A percentile compares a stretch with the other conserved stretches of the same genome.
These are phyloP conservation scores for Erpornis zantholeuca DNA, from an alignment of 2,113 vertebrate genomes.

Conservation along the genomic window DNA sequence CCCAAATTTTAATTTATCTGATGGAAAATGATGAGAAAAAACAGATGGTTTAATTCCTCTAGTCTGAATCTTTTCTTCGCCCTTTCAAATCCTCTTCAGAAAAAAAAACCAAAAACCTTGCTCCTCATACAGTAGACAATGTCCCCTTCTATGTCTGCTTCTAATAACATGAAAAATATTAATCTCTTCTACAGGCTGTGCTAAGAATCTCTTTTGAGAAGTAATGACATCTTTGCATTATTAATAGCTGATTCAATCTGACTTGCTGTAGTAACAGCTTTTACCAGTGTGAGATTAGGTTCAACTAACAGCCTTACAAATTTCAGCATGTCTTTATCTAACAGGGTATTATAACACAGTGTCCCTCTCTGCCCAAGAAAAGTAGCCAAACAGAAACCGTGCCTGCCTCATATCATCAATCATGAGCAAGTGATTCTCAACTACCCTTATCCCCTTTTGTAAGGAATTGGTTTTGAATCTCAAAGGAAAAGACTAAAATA, in stretches of 20 bases:
- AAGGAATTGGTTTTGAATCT: background rate
- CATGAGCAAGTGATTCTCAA: background rate
- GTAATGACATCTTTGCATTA: conserved; percentile 62
- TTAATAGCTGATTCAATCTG: conserved; percentile 63
- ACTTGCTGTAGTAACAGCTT: conserved; percentile 62
- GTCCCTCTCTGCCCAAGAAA: background rate
- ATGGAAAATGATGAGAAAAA: background rate
- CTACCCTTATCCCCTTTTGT: background rate
- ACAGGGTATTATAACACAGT: background rate
- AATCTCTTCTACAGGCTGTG: conserved; percentile 3
- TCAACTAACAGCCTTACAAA: conserved; percentile 33
- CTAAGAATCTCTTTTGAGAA: conserved; percentile 40
- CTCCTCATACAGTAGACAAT: background rate
- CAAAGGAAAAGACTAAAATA: background rate
- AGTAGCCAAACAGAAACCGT: background rate
- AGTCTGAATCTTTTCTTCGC: background rate
- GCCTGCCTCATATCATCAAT: background rate
- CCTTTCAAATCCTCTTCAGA: background rate
- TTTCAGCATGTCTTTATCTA: background rate
- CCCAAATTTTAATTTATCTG: background rate
- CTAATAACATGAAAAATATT: conserved; percentile 26
- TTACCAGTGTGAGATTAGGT: conserved; percentile 54
- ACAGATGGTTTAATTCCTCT: background rate
- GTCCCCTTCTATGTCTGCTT: background rate
- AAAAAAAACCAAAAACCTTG: background rate